A percentile compares a stretch with the other conserved stretches of the same genome.
phyloP scores from a whole-genome alignment of 1,140 invertebrate genomes.

The Cecropterus lyciades region DNA sequence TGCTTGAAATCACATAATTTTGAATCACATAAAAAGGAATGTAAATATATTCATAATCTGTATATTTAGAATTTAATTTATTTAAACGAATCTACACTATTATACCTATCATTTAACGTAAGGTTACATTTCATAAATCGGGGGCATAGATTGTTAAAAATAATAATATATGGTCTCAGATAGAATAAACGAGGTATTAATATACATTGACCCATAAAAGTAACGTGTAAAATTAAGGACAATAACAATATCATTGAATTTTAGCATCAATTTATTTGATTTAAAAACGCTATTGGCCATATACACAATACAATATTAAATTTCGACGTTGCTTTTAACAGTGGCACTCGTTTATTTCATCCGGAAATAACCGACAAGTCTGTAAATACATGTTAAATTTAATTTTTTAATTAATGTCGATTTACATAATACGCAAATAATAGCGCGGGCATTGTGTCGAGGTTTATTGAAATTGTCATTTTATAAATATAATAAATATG shows the following conservation, averaged over 20 bases:
- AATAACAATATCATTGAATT: conserved; percentile 26
- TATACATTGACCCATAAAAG: conserved; percentile 17
- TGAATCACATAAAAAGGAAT: too few relatives aligned
- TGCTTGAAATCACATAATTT: too few relatives aligned
- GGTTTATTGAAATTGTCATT: conserved; percentile 9
- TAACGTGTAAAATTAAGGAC: conserved; percentile 23
- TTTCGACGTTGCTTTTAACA: conserved; percentile 22
- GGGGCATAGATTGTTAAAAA: too few relatives aligned
- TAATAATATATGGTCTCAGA: conserved; percentile 12
- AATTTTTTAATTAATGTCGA: conserved; percentile 26
- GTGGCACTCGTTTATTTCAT: conserved; percentile 21
- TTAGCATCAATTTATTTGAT: conserved; percentile 24
- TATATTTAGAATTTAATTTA: too few relatives aligned
- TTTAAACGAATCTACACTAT: too few relatives aligned
- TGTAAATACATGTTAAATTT: conserved; percentile 32
- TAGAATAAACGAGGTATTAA: conserved; percentile 10
- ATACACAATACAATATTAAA: conserved; percentile 23
- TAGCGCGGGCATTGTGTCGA: conserved; percentile 12
- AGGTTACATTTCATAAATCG: too few relatives aligned
- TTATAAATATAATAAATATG: neutral
- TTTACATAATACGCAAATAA: conserved; percentile 25
- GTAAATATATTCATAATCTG: too few relatives aligned
- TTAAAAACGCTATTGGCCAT: conserved; percentile 15
- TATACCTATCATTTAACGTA: too few relatives aligned
- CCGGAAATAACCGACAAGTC: conserved; percentile 23